Evolutionary conservation across 2,888 invertebrate species (phyloP), one percentile per base, ranked within the genome.

Genomic region (Tachina fera): DNA sequence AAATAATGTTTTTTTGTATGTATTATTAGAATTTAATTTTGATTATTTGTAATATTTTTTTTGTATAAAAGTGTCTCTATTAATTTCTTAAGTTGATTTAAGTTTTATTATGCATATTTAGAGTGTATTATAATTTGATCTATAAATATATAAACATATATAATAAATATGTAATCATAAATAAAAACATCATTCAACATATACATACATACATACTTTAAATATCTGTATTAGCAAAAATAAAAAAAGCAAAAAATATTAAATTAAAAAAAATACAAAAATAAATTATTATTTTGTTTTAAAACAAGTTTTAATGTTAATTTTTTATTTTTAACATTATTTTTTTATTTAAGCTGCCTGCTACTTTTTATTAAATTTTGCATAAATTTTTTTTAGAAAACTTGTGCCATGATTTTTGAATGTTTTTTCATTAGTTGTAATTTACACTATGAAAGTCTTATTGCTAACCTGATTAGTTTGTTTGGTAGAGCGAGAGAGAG

Each of bases 221-320:
- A 60, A 39, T 51, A 51, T 9, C 22, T 70, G 16, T 16, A 41
- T 41, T 45, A 53, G 22, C 13, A 9, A 10, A 51, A 74, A 14
- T 10, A 51, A 41, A 53, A 41, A 72, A 68, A 43, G 31, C 53
- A 71, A 56, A 49, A 49, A 31, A 31, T 31, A 31, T 31, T 31
- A 6, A 41, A 49, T 49, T 60, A 39, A 10, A 74, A 49, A 63
- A 70, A 63, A 41, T 1, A 1, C 11, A 63, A 65, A 72, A 83
- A 83, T 83, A 78, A 78, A 78, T 74, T 60, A 51, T 87, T 87
- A 78, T 45, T 77, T 80, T 58, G 72, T 79, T 78, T 60, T 70
- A 70, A 77, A 77, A 68, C 70, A 74, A 84, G 51, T 74, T 85
- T 67, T 76, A 45, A 22, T 70, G 47, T 65, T n/a, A 71, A 72